Evolutionary conservation across 2,113 vertebrate genomes (phyloP), one percentile per base, ranked within the genome.

Genomic region (Chauna torquata): DNA sequence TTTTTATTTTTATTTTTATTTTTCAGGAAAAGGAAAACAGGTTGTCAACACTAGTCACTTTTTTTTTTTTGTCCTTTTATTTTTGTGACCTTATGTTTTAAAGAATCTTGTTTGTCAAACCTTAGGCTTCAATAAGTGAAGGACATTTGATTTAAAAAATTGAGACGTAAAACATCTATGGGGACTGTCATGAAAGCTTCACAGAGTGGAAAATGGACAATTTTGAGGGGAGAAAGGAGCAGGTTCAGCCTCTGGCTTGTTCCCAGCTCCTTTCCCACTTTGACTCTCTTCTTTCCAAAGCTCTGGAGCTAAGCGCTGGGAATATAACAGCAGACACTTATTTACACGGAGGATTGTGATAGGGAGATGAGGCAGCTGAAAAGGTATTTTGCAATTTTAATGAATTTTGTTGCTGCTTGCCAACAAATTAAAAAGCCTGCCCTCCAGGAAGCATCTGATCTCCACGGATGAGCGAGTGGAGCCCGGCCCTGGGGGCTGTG

Each of bases 301-400:
- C 83, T 68, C 91, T 65, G 65, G 68, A 82, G 78, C 2, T 3
- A 54, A 88, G 94, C 3, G 0, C 88, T 81, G 92, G 76, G 90
- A 86, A 85, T 80, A 52, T 42, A 59, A 8, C 3, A 27, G 68
- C 88, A 84, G 86, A 8, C 59, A 13, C 54, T 83, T 64, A 78
- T 95, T 94, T 90, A 80, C 68, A 54, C 24, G 76, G 88, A 86
- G 84, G 10, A 5, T 36, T 58, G 75, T 0, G 32, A 81, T 6
- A 92, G 94, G 64, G 82, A 92, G 92, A 92, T 57, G 86, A 95
- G 28, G 66, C 4, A 75, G 62, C 88, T 78, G 71, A 47, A 96
- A 92, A 90, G 82, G 88, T 90, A 59, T 71, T 96, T 96, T 92
- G 93, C 92, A 96, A 90, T 96, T 96, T 93, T 96, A 96, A 96